Evolutionary conservation across 2,797 vertebrate genomes (phyloP), one percentile per base, ranked within the genome.

Genomic region (Sebastiscus tertius): DNA sequence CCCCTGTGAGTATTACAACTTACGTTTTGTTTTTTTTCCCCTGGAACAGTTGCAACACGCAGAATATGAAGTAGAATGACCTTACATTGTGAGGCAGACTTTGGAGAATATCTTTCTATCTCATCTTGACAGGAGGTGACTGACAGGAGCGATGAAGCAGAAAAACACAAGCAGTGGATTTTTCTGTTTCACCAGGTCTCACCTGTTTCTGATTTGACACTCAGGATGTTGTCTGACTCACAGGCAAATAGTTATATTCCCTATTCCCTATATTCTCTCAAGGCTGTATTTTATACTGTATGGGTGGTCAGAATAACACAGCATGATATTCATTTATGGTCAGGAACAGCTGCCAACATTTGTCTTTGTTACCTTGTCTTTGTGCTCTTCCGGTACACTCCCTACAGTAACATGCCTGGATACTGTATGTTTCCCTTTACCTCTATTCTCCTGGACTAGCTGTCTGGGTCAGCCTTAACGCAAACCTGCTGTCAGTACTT

Each of bases 341-440:
- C 63, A 69, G 20, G 46, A 59, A 68, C 61, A 68, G 34, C 73
- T 79, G 66, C 60, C 74, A 85, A 62, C 68, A 61, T 56, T 75
- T 81, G 46, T 77, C 75, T 69, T 74, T 74, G 26, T 77, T 84
- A 67, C 52, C 64, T 62, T 67, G 56, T 62, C 55, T 74, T 71
- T 72, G 39, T 67, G 34, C 54, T 78, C 52, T 33, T 22, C n/a
- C 29, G 67, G 31, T 70, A 27, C 20, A 60, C 27, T 68, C 52
- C 20, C 34, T 52, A 16, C 72, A 60, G 33, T 52, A 39, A 39
- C 58, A 61, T 56, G 42, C 26, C 49, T 49, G 49, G 29, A 60
- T 36, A 58, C 27, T 54, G 13, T 24, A 54, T 60, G 20, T 71
- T 77, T 42, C n/a, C 26, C 67, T 80, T 78, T 34, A 78, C 86